Base-by-base conservation (phyloP, 1,140 invertebrate genomes). In the Sycophila sp. region DNA sequence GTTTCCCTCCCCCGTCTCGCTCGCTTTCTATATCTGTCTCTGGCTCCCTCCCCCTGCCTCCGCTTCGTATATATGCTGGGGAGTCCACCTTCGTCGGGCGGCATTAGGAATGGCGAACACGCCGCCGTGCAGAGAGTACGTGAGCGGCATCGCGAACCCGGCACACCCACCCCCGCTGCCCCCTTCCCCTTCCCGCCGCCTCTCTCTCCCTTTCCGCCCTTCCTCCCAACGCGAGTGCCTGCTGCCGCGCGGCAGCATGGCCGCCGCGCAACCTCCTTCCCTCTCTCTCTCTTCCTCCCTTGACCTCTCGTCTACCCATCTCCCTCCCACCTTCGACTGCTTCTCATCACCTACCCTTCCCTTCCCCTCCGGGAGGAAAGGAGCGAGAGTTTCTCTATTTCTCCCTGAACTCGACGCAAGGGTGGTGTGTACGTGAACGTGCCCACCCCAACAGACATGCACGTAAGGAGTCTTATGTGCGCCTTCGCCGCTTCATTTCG, bases 71-170 rank as follows among this genome's bases (percentile, higher is more conserved):
- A 63, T 56, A 58, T 60, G 28, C 40, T 32, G 42, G 59, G 32
- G n/a, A n/a, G 77, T 81, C 78, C 77, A 81, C 80, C 80, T 78
- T 78, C 75, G 76, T 73, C 64, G 79, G 53, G 79, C 80, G 81
- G 83, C 86, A 89, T 88, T 88, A 89, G 87, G 87, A 88, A 89
- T 89, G 88, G 87, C 87, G 86, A 87, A 88, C 88, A 89, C 88
- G 88, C 84, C 84, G 86, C 85, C 83, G 84, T 89, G 88, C 87
- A 88, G 87, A 88, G 85, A 83, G 84, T 88, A 89, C 87, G 87
- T 89, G 87, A 88, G 87, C 83, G 81, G 88, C 88, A 89, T 89
- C 51, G 87, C 84, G 82, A 83, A 5, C 30, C 64, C 42, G 55
- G 49, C 36, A 59, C 42, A 32, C 51, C 22, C 45, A 60, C 60